Evolutionary conservation across 2,888 invertebrate species (phyloP), one percentile per base, ranked within the genome.

Genomic region (Dryococelus australis): DNA sequence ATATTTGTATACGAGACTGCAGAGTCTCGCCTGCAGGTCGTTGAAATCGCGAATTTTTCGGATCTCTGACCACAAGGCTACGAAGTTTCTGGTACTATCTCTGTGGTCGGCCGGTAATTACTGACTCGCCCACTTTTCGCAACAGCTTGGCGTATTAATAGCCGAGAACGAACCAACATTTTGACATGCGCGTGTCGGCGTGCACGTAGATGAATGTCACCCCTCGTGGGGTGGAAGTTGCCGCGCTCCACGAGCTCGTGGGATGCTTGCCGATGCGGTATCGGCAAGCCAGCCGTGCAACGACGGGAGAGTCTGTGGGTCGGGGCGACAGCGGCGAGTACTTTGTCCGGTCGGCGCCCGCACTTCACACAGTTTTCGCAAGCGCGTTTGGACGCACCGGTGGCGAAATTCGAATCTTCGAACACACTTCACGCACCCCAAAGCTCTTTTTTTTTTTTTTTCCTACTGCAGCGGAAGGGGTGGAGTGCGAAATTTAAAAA

Each of bases 351-450:
- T 4, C 35, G 24, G 35, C 43, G 20, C n/a, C n/a, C 84, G 28
- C 84, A n/a, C 65, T 24, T n/a, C 65, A n/a, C 65, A 9, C 35
- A 13, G 35, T 84, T 35, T 43, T 84, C 28, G 84, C 84, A 84
- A 24, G 35, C 35, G 84, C 35, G 84, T 84, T 43, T 43, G 43
- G 35, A 43, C 84, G 84, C 84, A 84, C 35, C n/a, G n/a, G 0
- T 65, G 24, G 65, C n/a, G 65, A 65, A 65, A 65, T 65, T 65
- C 65, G 65, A 8, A 65, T 65, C 65, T 65, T 65, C 65, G 65
- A 65, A 24, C 16, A 65, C 65, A 65, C n/a, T 65, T 16, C n/a
- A 65, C 65, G 65, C 65, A 3, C 8, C 10, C 47, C 10, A 16
- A 47, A 47, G 16, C 47, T 47, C 10, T 47, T 47, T 47, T 47